Evolutionary conservation across 2,888 invertebrate genomes (phyloP).

Genomic region (Dermolepida albohirtum): DNA sequence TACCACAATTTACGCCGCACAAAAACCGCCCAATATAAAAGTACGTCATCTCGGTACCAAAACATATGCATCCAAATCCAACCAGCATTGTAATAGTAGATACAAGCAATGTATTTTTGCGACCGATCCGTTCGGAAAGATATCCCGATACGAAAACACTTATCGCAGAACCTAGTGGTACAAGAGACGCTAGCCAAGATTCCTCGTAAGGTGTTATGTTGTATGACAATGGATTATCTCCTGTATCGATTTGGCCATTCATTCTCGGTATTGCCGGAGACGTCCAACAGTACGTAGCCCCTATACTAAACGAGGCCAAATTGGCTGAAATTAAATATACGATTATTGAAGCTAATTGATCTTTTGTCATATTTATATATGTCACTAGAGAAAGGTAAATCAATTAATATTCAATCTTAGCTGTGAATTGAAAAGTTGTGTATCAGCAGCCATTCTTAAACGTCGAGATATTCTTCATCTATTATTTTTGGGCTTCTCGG

Average conservation of each 20-base stretch:
- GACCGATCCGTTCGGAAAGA: conserved; percentile 74
- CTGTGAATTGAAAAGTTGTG: too few species aligned
- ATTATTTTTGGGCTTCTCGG: too few species aligned
- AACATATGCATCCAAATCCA: conserved; percentile 76
- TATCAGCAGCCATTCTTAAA: too few species aligned
- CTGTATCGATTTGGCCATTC: conserved; percentile 48
- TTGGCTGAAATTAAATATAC: conserved; percentile 62
- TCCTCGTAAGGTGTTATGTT: conserved; percentile 59
- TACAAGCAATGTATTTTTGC: conserved; percentile 76
- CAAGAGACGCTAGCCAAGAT: conserved; percentile 69
- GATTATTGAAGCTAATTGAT: too few species aligned
- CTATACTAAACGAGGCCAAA: conserved; percentile 65
- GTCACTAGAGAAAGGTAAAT: too few species aligned
- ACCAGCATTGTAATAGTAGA: conserved; percentile 75
- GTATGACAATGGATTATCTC: conserved; percentile 48
- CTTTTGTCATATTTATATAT: too few species aligned
- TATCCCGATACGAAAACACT: conserved; percentile 81
- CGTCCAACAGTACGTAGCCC: conserved; percentile 68
- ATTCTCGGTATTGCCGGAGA: conserved; percentile 61
- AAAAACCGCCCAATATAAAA: conserved; percentile 71
- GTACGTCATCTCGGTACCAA: conserved; percentile 66
- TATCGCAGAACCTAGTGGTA: conserved; percentile 67
- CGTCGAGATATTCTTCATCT: too few species aligned
- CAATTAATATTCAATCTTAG: too few species aligned
- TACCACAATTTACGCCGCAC: conserved; percentile 76